Base-by-base conservation (phyloP, 1,140 invertebrate genomes). In the Adelges cooleyi region DNA sequence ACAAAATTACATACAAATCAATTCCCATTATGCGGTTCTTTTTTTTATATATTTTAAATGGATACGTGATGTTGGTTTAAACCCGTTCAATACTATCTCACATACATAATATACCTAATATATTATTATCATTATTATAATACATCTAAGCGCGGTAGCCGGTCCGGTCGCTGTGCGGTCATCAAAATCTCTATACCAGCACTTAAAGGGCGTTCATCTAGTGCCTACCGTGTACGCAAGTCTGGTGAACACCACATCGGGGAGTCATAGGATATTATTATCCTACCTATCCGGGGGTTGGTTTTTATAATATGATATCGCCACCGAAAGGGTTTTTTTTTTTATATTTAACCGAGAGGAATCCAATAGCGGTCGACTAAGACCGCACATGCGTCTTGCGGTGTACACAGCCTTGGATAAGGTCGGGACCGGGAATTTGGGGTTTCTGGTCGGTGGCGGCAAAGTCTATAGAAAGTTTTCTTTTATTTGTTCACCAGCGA, bases 51-150 rank as follows among this genome's bases (percentile, higher is more conserved):
- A 27, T 8, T 36, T 17, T 56, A 42, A 56, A 56, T 56, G 38
- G 53, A 56, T 29, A 62, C 56, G 56, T 46, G 56, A 62, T 62
- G 56, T 62, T 48, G 56, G 17, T 62, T 48, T 48, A 38, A 11
- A 33, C 29, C n/a, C 29, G 29, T n/a, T n/a, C n/a, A n/a, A n/a
- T n/a, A n/a, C n/a, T n/a, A n/a, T n/a, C n/a, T n/a, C n/a, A n/a
- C n/a, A n/a, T n/a, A n/a, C n/a, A n/a, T n/a, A n/a, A n/a, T n/a
- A n/a, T n/a, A n/a, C n/a, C n/a, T n/a, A n/a, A n/a, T n/a, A n/a
- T n/a, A n/a, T n/a, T n/a, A n/a, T n/a, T n/a, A n/a, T n/a, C n/a
- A n/a, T n/a, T n/a, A n/a, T n/a, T n/a, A n/a, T n/a, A n/a, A 33
- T 11, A 33, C 29, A 33, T 33, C 29, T 11, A 33, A 33, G 29